Evolutionary conservation across 2,888 invertebrate species (phyloP), one percentile per base, ranked within the genome.

Genomic region (Bedellia somnulentella): DNA sequence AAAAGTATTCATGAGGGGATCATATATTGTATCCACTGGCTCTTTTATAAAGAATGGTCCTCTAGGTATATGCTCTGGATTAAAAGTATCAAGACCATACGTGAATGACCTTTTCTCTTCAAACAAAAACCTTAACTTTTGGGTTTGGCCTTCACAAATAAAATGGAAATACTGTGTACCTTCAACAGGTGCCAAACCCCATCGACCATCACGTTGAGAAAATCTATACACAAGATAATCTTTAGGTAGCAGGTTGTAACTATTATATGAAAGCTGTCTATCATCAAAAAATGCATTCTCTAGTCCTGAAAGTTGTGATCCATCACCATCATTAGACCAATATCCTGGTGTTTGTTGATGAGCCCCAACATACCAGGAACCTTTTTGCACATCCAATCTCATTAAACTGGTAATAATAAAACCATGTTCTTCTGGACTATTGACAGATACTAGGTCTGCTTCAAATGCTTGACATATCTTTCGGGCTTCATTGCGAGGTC

Each of bases 41-140:
- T 95, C 90, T 45, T 85, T 84, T 5, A 88, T 85, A 51, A 97
- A 94, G 49, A 81, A 88, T 3, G 97, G 97, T 1, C 96, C 96
- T 41, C 87, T 78, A 0, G 93, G 92, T 40, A 96, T 85, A 46
- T 83, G 82, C 35, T 83, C 82, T 1, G 87, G 86, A 58, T 96
- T 89, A 40, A 78, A 82, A 25, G 92, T 82, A 49, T 90, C 87
- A 30, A 92, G 57, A 1, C 95, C 95, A 63, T 93, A 96, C 24
- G 89, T 87, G 51, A 88, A 89, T 24, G 87, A 85, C 29, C 93
- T 80, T 41, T 86, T 84, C 46, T 90, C 89, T 42, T 81, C 80
- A 29, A 84, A 77, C 26, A 87, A 60, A 51, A 87, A 84, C 39
- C 84, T 82, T 35, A 92, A 68, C 39, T 82, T 79, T 37, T 81